phyloP scores from a whole-genome alignment of 92 coral and sea anemone genomes.

The Zoanthus solanderi region DNA sequence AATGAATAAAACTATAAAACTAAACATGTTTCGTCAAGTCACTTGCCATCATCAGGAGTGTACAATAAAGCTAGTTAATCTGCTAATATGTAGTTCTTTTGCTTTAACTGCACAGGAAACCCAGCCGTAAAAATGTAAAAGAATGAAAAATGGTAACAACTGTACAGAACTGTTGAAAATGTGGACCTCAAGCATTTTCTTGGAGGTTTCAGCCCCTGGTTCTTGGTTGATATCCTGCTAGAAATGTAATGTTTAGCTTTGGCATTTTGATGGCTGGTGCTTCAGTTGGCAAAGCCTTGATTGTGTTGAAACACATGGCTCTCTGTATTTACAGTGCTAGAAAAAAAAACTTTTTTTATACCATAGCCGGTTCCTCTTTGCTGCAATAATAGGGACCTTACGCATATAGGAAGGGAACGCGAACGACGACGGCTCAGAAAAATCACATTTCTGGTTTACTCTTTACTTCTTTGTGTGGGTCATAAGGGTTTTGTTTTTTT shows the following conservation, averaged over 20 bases:
- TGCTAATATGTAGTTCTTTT: neutral
- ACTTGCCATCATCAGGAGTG: too few species aligned
- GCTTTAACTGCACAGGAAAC: constrained; percentile 15
- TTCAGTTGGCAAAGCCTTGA: constrained; percentile 1
- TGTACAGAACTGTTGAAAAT: constrained; percentile 41
- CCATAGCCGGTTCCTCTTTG: constrained; percentile 21
- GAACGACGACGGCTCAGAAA: too few species aligned
- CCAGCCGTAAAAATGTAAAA: constrained; percentile 38
- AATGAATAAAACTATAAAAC: too few species aligned
- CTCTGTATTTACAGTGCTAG: constrained; percentile 17
- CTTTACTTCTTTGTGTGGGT: too few species aligned
- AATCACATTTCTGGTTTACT: too few species aligned
- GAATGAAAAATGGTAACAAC: constrained; percentile 55
- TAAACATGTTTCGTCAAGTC: too few species aligned
- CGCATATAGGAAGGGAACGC: too few species aligned
- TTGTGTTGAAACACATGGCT: neutral
- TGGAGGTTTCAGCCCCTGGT: constrained; percentile 10
- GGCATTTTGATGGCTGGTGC: constrained; percentile 40
- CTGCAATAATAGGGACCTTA: neutral
- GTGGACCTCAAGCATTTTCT: constrained; percentile 21
- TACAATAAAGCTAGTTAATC: too few species aligned
- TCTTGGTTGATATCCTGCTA: constrained; percentile 25
- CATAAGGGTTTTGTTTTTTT: too few species aligned
- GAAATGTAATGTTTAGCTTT: constrained; percentile 31
- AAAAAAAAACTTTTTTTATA: neutral